Evolutionary conservation across 1,140 invertebrate genomes (phyloP), one percentile per base, ranked within the genome.

Genomic region (Meloidogyne hapla): DNA sequence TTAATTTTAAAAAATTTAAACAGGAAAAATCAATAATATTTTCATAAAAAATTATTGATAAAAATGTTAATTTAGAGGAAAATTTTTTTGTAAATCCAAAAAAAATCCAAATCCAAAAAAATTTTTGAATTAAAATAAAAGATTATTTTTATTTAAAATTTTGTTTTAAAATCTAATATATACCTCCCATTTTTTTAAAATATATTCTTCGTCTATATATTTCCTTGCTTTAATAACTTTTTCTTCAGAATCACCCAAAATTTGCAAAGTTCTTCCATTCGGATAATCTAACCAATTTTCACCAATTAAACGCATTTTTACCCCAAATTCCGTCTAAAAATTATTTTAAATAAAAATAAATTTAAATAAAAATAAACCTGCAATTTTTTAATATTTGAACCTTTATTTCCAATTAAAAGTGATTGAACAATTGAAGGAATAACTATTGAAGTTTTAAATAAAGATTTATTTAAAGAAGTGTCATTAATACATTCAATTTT

Each of bases 251-350:
- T 70, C 69, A 25, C 69, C 69, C 13, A 21, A 56, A 21, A 70
- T 70, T 23, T 45, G 23, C 40, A 70, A 70, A 21, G 69, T 70
- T 18, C 69, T 25, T 45, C 69, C 69, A 18, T 70, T 70, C 45
- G 69, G 69, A 61, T 70, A 70, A 25, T 70, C 69, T n/a, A 70
- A 70, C 15, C 28, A 70, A 70, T 70, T 70, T 18, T 70, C 61
- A 18, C 69, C 69, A 13, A 70, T 15, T 56, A 70, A 70, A 28
- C 18, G 69, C 69, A 70, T 70, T 70, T 48, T 42, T 8, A 70
- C 69, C 2, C 69, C 69, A 45, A 70, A 70, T 70, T 45, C 61
- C 9, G 23, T 61, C 69, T 70, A 61, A 48, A 70, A 56, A n/a
- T 56, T 33, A 33, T 33, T 5, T 56, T 56, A 0, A 48, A 48